Conservation (phyloP, 2,888 invertebrate genomes). For the Gymnoscelis rufifasciata region DNA sequence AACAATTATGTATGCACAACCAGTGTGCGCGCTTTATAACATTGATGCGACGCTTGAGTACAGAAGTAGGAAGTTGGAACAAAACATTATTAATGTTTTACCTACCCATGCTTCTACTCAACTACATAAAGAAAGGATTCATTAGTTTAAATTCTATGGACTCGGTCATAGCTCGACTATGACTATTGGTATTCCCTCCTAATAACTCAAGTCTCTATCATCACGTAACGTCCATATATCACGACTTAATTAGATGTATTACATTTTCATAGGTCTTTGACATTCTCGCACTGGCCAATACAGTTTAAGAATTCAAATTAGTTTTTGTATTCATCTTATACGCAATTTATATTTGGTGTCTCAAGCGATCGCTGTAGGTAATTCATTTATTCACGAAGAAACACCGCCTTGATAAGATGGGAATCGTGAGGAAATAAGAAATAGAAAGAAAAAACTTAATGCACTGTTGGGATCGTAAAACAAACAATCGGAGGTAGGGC, state of each 20-base stretch:
- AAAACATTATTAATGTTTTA: neutral
- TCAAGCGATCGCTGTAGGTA: slow-evolving; percentile 23
- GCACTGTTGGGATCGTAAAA: slow-evolving; percentile 76
- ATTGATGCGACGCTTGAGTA: slow-evolving; percentile 7
- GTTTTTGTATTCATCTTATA: slow-evolving; percentile 24
- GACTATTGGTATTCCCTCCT: neutral
- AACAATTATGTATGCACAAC: slow-evolving; percentile 64
- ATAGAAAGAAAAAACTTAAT: slow-evolving; percentile 68
- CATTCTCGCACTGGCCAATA: slow-evolving; percentile 44
- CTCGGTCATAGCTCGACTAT: neutral
- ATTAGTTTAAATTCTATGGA: neutral
- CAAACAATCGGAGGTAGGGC: slow-evolving; percentile 72
- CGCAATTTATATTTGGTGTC: slow-evolving; percentile 9
- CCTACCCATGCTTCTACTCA: neutral
- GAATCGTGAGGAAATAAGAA: slow-evolving; percentile 68
- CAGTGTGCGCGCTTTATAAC: slow-evolving; percentile 39
- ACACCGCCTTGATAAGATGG: slow-evolving; percentile 61
- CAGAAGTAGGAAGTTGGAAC: slow-evolving; percentile 4
- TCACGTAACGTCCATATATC: slow-evolving; percentile 49
- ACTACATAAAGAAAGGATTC: no score
- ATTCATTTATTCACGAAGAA: slow-evolving; percentile 41
- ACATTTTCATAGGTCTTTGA: slow-evolving; percentile 63
- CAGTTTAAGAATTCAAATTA: slow-evolving; percentile 57
- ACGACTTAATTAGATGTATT: slow-evolving; percentile 58
- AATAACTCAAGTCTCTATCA: neutral